A percentile compares a stretch with the other conserved stretches of the same genome.
phyloP scores from a whole-genome alignment of 92 coral and sea anemone genomes.

The Actinostola sp. region DNA sequence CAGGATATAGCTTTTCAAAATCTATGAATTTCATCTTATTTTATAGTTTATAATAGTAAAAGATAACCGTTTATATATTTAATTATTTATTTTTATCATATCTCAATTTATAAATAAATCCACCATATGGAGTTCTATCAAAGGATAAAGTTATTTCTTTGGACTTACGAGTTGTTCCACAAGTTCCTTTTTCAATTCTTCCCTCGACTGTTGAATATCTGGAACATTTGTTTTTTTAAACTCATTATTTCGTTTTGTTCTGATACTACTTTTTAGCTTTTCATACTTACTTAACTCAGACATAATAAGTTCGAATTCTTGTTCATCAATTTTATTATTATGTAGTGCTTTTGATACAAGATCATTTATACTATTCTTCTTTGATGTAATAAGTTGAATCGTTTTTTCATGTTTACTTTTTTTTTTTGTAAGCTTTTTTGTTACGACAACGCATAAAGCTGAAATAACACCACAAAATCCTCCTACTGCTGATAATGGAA shows the following conservation, averaged over 20 bases:
- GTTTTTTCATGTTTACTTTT: constrained; percentile 16
- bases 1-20: constrained; percentile 5
- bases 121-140: constrained; percentile 13
- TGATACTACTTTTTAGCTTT: neutral
- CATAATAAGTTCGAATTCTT: constrained; percentile 2
- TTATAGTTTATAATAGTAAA: constrained; percentile 12
- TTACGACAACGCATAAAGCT: neutral
- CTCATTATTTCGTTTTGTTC: neutral
- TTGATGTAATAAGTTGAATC: neutral
- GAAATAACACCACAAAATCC: neutral
- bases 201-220: neutral
- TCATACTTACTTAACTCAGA: neutral
- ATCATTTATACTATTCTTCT: constrained; percentile 6
- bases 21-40: constrained; percentile 17
- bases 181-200: constrained; percentile 6
- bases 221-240: neutral
- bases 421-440: neutral
- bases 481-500: neutral
- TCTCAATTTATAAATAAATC: constrained; percentile 1
- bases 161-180: constrained; percentile 1
- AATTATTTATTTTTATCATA: constrained; percentile 1
- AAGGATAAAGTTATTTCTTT: neutral
- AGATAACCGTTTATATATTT: constrained; percentile 8
- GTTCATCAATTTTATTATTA: neutral
- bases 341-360: constrained; percentile 10